Base-by-base conservation (phyloP, 2,888 invertebrate species). In the Aporophyla nigra region DNA sequence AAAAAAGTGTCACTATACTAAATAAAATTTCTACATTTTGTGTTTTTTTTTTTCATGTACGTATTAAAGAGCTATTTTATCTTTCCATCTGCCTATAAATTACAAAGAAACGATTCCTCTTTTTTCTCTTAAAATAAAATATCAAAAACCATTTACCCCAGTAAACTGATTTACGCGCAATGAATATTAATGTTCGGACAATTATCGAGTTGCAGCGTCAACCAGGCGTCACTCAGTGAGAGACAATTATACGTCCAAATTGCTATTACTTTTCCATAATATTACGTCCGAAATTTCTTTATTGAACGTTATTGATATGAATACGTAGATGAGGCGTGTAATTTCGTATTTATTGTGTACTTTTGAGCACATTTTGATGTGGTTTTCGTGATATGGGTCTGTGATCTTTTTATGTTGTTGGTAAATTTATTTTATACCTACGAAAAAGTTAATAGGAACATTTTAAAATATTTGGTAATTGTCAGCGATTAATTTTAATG, bases 101-200 rank as follows among this genome's bases (percentile, higher is more conserved):
- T 74, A 1, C 27, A 74, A 27, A 33, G 12, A n/a, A 27, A 43
- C 10, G 7, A 27, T 46, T n/a, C 5, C 27, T n/a, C n/a, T 24
- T 46, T 73, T 72, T n/a, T 19, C 27, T 33, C 46, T 33, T 14
- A 46, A 33, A 54, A 74, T 19, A 43, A 61, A 75, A 83, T 78
- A 78, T 73, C 40, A 71, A 79, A 83, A 62, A 78, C 49, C 68
- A 80, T 82, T 89, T 80, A 74, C 62, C 46, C 33, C 56, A 54
- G 71, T 80, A 82, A 85, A 88, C 87, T 86, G 84, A 88, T 88
- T 89, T 80, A 66, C 78, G 43, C 62, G 71, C 88, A 82, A 88
- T 88, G 88, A 89, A 88, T 88, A 85, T 89, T 88, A 83, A 88
- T 85, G 76, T 71, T 46, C 58, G 43, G 54, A 66, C 88, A 88